These are phyloP conservation scores for Centropristis striata DNA, from an alignment of 2,113 vertebrate genomes.

Conservation along the genomic window DNA sequence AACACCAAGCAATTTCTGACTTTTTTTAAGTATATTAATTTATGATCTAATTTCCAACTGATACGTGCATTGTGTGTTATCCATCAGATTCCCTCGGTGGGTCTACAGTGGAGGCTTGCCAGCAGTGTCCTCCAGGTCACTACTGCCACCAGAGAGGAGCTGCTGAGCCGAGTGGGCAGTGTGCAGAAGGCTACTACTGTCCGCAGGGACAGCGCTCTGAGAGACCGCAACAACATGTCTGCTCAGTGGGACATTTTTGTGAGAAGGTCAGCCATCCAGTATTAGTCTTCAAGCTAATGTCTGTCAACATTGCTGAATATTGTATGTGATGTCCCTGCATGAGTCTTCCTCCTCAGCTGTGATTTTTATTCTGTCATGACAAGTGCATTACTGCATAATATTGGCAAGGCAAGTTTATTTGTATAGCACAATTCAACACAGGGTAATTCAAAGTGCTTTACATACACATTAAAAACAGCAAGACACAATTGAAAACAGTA, in stretches of 20 bases:
- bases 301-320: slow-evolving; percentile 48
- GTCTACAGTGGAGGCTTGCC: slow-evolving; percentile 70
- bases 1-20: too few species aligned
- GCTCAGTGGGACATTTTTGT: slow-evolving; percentile 87
- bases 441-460: too few species aligned
- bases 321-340: slow-evolving; percentile 35
- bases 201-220: slow-evolving; percentile 82
- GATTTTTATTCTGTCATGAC: slow-evolving; percentile 12
- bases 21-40: neutral
- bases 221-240: slow-evolving; percentile 78
- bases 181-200: slow-evolving; percentile 85
- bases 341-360: slow-evolving; percentile 16
- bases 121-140: slow-evolving; percentile 79
- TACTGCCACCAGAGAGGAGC: slow-evolving; percentile 79
- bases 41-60: neutral
- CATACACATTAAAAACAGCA: too few species aligned
- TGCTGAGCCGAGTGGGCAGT: slow-evolving; percentile 77
- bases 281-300: slow-evolving; percentile 49
- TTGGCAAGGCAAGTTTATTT: too few species aligned
- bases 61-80: neutral
- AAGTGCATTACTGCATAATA: slow-evolving; percentile 11
- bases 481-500: too few species aligned
- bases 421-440: too few species aligned
- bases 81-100: slow-evolving; percentile 75
- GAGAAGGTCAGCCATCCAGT: slow-evolving; percentile 75